Base-by-base conservation (phyloP, 2,888 invertebrate genomes). In the Limnephilus marmoratus region DNA sequence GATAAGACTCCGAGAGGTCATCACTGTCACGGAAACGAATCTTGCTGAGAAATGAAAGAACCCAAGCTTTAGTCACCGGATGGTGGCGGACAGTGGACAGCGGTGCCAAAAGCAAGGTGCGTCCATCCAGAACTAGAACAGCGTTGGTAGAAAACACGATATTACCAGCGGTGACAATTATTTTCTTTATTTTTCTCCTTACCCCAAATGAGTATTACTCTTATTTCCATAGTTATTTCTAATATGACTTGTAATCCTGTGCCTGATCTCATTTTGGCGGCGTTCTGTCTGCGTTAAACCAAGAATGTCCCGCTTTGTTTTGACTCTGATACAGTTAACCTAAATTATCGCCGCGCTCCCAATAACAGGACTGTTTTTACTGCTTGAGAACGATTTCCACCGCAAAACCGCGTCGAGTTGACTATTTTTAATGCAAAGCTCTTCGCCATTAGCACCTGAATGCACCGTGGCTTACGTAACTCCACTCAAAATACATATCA, bases 111-210 rank as follows among this genome's bases (percentile, higher is more conserved):
- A 86, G 18, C 29, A 15, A 24, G 53, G 13, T 53, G 86, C 86
- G 86, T 49, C 15, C 82, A 82, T 34, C 82, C 34, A 85, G 85
- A 85, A 85, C 34, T 82, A 34, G 41, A 85, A 85, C 37, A 85
- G 34, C 85, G 85, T 45, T 45, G 86, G 49, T 45, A 53, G 86
- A 7, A 45, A 86, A 86, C 86, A 85, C 45, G 15, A n/a, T 86
- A 86, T 86, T 29, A 29, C 31, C 86, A 31, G 86, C 86, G 53
- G 86, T 86, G 53, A 86, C 86, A 86, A 86, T 41, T 85, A 82
- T 34, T 82, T 15, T 37, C 3, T 83, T 83, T 83, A 15, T 31
- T 31, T 31, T 31, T 83, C 15, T 15, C 68, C 68, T n/a, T 68
- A n/a, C 24, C n/a, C n/a, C 68, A n/a, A 68, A 68, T 68, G 68